phyloP scores from a whole-genome alignment of 2,888 invertebrate species.

The Drosophila seclusa region DNA sequence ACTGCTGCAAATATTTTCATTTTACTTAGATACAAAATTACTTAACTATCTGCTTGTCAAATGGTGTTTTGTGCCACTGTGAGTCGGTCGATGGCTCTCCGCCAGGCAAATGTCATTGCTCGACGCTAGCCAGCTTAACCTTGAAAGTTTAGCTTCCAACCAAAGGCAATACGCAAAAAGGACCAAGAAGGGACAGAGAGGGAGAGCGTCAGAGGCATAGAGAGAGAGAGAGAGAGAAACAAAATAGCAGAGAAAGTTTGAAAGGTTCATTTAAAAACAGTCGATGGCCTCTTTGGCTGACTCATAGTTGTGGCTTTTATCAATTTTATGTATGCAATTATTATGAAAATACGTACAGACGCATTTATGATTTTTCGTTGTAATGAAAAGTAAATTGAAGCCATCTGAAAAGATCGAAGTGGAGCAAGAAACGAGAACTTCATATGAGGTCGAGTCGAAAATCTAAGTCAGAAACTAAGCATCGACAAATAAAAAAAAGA shows the following conservation, averaged over 20 bases:
- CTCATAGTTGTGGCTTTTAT: slow-evolving; percentile 23
- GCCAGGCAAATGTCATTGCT: slow-evolving; percentile 76
- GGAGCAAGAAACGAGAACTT: slow-evolving; percentile 45
- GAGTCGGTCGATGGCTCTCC: slow-evolving; percentile 34
- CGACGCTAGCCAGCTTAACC: slow-evolving; percentile 78
- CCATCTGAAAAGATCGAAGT: slow-evolving; percentile 32
- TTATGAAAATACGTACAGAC: not conserved
- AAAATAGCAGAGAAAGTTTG: slow-evolving; percentile 29
- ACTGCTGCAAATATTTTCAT: not conserved
- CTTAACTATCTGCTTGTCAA: not conserved
- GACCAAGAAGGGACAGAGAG: slow-evolving; percentile 44
- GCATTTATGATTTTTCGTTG: slow-evolving; percentile 3
- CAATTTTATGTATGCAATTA: slow-evolving; percentile 11
- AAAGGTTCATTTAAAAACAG: slow-evolving; percentile 24
- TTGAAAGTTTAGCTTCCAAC: slow-evolving; percentile 75
- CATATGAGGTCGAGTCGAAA: slow-evolving; percentile 33
- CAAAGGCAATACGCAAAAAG: slow-evolving; percentile 62
- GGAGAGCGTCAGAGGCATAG: not conserved
- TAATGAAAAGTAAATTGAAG: slow-evolving; percentile 20
- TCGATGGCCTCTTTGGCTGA: slow-evolving; percentile 36
- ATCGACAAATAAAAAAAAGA: slow-evolving; percentile 27
- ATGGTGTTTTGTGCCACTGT: slow-evolving; percentile 43
- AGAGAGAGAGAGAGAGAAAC: not conserved
- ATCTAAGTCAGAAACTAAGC: slow-evolving; percentile 34
- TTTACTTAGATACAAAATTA: not conserved